phyloP scores from a whole-genome alignment of 2,113 vertebrate species.

The Amblyopsis rosae region DNA sequence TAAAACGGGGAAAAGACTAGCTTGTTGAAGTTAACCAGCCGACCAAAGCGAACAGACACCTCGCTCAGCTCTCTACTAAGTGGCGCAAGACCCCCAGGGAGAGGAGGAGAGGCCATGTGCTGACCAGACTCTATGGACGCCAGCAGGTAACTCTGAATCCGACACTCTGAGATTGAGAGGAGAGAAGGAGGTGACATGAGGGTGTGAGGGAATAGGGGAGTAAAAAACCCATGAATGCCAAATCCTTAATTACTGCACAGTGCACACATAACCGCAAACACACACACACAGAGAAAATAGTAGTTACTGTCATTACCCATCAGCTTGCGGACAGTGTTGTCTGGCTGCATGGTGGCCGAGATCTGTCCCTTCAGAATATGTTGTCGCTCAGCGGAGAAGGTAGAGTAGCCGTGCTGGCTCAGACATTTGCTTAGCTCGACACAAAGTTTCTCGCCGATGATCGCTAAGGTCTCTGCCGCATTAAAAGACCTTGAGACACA shows the following conservation, averaged over 20 bases:
- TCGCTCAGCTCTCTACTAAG: conserved; percentile 89
- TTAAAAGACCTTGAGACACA: conserved; percentile 77
- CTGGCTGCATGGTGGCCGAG: conserved; percentile 72
- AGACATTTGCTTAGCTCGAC: conserved; percentile 84
- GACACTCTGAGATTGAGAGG: conserved; percentile 78
- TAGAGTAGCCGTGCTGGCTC: conserved; percentile 80
- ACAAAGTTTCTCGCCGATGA: conserved; percentile 86
- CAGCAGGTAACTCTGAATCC: conserved; percentile 86
- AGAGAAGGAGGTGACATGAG: background rate
- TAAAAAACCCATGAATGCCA: background rate
- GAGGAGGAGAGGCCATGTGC: conserved; percentile 75
- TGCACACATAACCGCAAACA: too few species aligned
- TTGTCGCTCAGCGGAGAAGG: conserved; percentile 75
- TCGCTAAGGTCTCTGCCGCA: conserved; percentile 80
- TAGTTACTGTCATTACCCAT: conserved; percentile 78
- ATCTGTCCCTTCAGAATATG: conserved; percentile 87
- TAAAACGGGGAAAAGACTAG: conserved; percentile 97
- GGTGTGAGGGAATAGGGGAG: too few species aligned
- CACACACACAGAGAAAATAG: background rate
- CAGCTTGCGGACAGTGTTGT: conserved; percentile 86
- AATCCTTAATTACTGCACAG: background rate
- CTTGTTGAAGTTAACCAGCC: conserved; percentile 95
- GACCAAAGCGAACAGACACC: conserved; percentile 82
- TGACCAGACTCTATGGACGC: conserved; percentile 80
- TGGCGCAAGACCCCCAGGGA: conserved; percentile 87